Conservation (phyloP, 2,113 vertebrate genomes). For the Murina feae region DNA sequence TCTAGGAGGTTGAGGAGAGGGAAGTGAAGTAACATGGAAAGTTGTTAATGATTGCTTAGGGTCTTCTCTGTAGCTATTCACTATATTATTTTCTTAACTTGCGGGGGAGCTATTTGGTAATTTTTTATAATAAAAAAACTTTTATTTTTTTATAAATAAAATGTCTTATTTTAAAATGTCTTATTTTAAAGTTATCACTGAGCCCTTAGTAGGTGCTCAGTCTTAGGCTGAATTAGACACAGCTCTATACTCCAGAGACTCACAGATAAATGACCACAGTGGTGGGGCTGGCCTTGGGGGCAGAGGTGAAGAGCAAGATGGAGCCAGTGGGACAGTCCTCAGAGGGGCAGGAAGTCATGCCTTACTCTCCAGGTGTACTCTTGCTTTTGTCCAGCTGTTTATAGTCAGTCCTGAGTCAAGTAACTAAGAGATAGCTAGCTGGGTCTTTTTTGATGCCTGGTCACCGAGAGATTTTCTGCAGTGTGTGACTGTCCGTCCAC, state of each 20-base stretch:
- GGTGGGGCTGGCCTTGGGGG: not conserved
- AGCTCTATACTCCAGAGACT: not conserved
- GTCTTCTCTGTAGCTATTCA: not conserved
- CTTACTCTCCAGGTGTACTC: too few species aligned
- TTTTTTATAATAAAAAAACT: not conserved
- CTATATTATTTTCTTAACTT: not conserved
- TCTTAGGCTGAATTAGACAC: not conserved
- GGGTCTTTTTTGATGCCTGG: too few species aligned
- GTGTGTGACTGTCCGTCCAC: not conserved
- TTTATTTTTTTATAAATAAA: too few species aligned
- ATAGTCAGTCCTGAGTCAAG: not conserved
- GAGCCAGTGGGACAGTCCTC: not conserved
- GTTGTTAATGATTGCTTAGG: not conserved
- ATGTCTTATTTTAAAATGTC: not conserved
- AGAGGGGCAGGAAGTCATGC: not conserved
- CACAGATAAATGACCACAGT: not conserved
- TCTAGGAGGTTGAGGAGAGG: rapidly evolving
- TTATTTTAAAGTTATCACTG: not conserved
- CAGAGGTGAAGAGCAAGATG: not conserved
- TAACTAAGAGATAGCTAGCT: not conserved
- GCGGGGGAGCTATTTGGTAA: not conserved
- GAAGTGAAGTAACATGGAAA: not conserved
- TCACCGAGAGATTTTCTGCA: not conserved
- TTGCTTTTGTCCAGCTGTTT: not conserved
- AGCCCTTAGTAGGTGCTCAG: not conserved